Conservation (phyloP, 2,113 vertebrate genomes). For the Callipepla squamata region DNA sequence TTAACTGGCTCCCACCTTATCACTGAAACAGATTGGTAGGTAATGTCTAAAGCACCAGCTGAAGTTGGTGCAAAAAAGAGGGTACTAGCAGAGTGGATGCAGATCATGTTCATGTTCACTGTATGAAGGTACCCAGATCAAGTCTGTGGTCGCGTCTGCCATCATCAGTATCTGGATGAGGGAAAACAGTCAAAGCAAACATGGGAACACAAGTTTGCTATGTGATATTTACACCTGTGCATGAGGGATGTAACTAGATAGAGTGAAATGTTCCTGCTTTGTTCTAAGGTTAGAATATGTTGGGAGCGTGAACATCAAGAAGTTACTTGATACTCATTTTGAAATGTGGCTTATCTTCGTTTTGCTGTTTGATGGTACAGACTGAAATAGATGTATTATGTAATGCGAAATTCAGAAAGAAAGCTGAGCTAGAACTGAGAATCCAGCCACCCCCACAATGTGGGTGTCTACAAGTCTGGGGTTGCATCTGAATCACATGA, state of each 20-base stretch:
- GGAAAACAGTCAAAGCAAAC: not conserved
- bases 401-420: constrained; percentile 40
- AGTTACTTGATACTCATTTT: constrained; percentile 10
- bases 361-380: constrained; percentile 26
- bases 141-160: not conserved
- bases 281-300: not conserved
- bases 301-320: not conserved
- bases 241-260: not conserved
- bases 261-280: not conserved
- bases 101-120: not conserved
- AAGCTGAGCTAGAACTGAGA: constrained; percentile 43
- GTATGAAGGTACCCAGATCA: too few relatives aligned
- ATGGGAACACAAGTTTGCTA: not conserved
- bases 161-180: not conserved
- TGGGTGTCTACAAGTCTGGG: constrained; percentile 35
- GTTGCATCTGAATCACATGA: constrained; percentile 40
- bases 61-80: not conserved
- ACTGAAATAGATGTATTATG: constrained; percentile 54
- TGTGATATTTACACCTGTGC: rapidly evolving
- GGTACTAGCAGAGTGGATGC: not conserved
- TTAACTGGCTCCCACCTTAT: not conserved
- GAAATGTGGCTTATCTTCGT: not conserved
- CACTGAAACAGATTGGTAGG: not conserved
- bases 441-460: constrained; percentile 49
- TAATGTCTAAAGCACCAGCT: not conserved